A percentile compares a stretch with the other conserved stretches of the same genome.
phyloP scores from a whole-genome alignment of 2,113 vertebrate species.

The Sebastes schlegelii region DNA sequence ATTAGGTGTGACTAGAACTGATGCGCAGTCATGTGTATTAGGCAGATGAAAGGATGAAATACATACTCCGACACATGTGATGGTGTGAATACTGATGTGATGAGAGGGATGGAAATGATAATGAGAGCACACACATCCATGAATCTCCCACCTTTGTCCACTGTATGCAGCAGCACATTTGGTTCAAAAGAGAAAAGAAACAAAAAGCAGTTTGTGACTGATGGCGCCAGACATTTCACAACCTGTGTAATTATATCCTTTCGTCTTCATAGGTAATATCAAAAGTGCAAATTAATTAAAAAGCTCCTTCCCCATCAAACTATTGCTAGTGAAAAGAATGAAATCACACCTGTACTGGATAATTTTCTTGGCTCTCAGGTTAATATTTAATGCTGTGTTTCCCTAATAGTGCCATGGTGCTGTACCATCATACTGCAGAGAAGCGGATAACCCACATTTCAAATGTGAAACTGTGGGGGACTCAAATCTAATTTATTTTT shows the following conservation, averaged over 20 bases:
- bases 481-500: constrained; percentile 9
- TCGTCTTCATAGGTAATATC: constrained; percentile 9
- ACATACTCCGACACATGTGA: constrained; percentile 76
- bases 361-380: constrained; percentile 29
- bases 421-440: constrained; percentile 28
- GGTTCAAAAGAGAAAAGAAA: constrained; percentile 17
- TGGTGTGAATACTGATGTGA: constrained; percentile 68
- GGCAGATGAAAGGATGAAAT: constrained; percentile 64
- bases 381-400: constrained; percentile 56
- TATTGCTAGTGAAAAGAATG: not conserved
- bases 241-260: constrained; percentile 41
- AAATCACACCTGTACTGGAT: constrained; percentile 22
- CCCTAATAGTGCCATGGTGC: constrained; percentile 6
- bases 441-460: constrained; percentile 24
- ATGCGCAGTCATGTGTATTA: constrained; percentile 30
- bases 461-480: not conserved
- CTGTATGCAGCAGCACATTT: constrained; percentile 69
- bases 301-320: constrained; percentile 13
- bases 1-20: constrained; percentile 58
- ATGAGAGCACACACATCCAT: constrained; percentile 60
- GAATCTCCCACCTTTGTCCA: constrained; percentile 86
- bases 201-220: constrained; percentile 39
- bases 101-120: constrained; percentile 66
- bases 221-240: constrained; percentile 26
- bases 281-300: constrained; percentile 31